Evolutionary conservation across 1,140 invertebrate species (phyloP).

Genomic region (Linepithema humile): DNA sequence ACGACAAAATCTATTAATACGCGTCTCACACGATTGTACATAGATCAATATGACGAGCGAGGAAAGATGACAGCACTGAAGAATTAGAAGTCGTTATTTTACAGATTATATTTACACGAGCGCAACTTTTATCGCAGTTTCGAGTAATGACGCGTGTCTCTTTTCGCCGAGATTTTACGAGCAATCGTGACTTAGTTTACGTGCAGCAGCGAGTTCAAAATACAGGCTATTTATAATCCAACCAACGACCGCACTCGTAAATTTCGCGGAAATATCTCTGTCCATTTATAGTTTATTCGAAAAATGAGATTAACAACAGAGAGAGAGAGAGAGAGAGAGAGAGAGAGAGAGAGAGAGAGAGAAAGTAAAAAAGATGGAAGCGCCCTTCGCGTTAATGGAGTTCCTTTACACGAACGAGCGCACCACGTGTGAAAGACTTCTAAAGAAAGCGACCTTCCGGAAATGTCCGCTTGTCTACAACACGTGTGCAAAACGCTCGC

Average conservation of each 20-base stretch:
- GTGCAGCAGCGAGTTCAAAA: slow-evolving; percentile 5
- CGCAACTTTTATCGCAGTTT: slow-evolving; percentile 30
- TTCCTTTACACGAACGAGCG: slow-evolving; percentile 29
- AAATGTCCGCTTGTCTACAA: slow-evolving; percentile 49
- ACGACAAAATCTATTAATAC: background rate
- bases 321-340: background rate
- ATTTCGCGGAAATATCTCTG: slow-evolving; percentile 24
- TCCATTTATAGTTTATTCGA: slow-evolving; percentile 35
- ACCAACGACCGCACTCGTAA: slow-evolving; percentile 30
- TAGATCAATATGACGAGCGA: background rate
- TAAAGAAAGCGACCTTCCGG: slow-evolving; percentile 59
- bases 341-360: background rate
- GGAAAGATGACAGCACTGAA: too few relatives aligned
- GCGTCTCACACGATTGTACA: background rate
- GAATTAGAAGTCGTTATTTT: background rate
- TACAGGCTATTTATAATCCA: slow-evolving; percentile 35
- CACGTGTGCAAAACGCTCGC: slow-evolving; percentile 66
- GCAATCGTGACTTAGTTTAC: slow-evolving; percentile 27
- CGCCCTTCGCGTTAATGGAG: slow-evolving; percentile 39
- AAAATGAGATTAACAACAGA: background rate
- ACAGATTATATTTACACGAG: slow-evolving; percentile 4
- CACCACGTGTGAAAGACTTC: slow-evolving; percentile 58
- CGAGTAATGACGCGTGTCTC: slow-evolving; percentile 31
- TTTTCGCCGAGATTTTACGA: slow-evolving; percentile 47
- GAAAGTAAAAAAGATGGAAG: background rate